Evolutionary conservation across 2,113 vertebrate genomes (phyloP).

Genomic region (Pelvicachromis taeniatus): DNA sequence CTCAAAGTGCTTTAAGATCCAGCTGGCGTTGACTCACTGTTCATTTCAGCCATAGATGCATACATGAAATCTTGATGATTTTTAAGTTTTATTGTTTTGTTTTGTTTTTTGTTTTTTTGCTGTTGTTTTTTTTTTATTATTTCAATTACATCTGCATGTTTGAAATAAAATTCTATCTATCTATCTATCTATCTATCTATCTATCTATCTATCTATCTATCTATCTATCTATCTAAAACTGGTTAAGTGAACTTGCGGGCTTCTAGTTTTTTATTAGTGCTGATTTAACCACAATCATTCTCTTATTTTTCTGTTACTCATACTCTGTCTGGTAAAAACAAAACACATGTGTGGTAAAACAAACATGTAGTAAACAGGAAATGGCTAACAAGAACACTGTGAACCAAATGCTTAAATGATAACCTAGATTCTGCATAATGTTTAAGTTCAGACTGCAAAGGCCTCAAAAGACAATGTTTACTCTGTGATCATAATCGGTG

Average conservation of each 20-base stretch:
- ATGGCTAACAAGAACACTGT: not conserved
- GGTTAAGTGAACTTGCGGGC: not conserved
- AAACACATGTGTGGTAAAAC: fast-evolving
- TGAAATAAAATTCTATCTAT: too few species aligned
- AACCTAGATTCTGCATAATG: fast-evolving
- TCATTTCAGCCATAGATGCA: too few species aligned
- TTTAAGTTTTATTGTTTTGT: too few species aligned
- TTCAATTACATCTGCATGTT: too few species aligned
- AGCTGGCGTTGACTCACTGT: not conserved
- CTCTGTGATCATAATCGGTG: not conserved
- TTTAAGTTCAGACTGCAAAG: not conserved
- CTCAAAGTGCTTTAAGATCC: not conserved
- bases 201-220: too few species aligned
- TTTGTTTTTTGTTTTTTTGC: too few species aligned
- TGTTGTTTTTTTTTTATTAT: too few species aligned
- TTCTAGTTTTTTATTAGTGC: not conserved
- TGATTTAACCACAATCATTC: not conserved
- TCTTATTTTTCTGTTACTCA: not conserved
- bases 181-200: too few species aligned
- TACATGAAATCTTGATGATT: too few species aligned
- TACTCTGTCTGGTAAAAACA: not conserved
- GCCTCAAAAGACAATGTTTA: not conserved
- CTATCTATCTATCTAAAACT: too few species aligned
- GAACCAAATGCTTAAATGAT: not conserved
- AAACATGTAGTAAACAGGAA: not conserved